Conservation (phyloP, 2,888 invertebrate genomes). For the Hesperia comma region DNA sequence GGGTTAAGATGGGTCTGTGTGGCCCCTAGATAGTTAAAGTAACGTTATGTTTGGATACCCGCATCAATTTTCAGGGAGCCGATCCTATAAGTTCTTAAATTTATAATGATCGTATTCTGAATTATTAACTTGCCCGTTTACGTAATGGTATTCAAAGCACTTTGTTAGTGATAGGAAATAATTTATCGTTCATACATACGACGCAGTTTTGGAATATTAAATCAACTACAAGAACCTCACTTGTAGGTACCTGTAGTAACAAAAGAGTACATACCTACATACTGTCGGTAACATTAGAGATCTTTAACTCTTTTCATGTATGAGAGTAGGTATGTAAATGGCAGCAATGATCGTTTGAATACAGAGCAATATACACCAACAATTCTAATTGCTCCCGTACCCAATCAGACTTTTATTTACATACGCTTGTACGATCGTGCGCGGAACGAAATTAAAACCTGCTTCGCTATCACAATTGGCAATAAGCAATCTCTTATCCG, state of each 20-base stretch:
- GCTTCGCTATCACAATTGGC: conserved; percentile 78
- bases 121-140: conserved; percentile 30
- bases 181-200: too few species aligned
- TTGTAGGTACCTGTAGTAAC: too few species aligned
- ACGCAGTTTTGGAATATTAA: too few species aligned
- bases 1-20: conserved; percentile 21
- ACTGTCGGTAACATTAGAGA: background rate
- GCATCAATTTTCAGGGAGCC: conserved; percentile 34
- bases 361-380: conserved; percentile 36
- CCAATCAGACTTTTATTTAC: conserved; percentile 49
- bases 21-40: conserved; percentile 28
- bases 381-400: conserved; percentile 43
- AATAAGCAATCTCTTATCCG: conserved; percentile 83
- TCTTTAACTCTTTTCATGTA: background rate
- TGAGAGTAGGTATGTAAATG: background rate
- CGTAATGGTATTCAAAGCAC: background rate
- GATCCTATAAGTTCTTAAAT: conserved; percentile 30
- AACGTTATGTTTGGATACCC: conserved; percentile 31
- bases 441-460: conserved; percentile 76
- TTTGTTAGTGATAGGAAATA: conserved; percentile 5
- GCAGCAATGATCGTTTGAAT: conserved; percentile 3
- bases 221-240: too few species aligned
- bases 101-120: conserved; percentile 31
- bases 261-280: too few species aligned
- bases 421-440: conserved; percentile 43